Percentiles rank a stretch among this genome's conserved stretches.
These are phyloP conservation scores for Leptinotarsa rubiginosa DNA, from an alignment of 2,888 invertebrate genomes.

Conservation along the genomic window DNA sequence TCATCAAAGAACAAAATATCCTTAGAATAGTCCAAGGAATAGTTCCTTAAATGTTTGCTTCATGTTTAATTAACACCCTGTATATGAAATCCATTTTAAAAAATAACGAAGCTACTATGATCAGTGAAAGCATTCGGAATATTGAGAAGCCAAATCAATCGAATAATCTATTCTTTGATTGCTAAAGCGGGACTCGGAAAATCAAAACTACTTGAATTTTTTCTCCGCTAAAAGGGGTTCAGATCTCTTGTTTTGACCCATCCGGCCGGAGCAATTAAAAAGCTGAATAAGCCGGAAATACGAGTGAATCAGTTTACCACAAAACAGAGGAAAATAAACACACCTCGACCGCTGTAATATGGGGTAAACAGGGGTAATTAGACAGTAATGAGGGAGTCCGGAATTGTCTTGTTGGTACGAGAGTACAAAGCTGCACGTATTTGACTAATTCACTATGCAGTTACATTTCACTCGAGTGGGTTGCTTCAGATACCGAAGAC, in stretches of 20 bases:
- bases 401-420: slow-evolving; percentile 15
- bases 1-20: too few relatives aligned
- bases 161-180: neutral
- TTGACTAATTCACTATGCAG: slow-evolving; percentile 18
- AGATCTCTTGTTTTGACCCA: neutral
- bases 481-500: slow-evolving; percentile 7
- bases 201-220: neutral
- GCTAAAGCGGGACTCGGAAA: neutral
- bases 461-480: slow-evolving; percentile 11
- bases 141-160: neutral
- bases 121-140: neutral
- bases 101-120: neutral
- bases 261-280: slow-evolving; percentile 35
- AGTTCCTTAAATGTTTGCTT: too few relatives aligned
- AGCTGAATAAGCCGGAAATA: slow-evolving; percentile 39
- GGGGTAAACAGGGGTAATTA: slow-evolving; percentile 17
- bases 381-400: slow-evolving; percentile 12
- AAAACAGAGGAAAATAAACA: slow-evolving; percentile 13
- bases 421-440: slow-evolving; percentile 21
- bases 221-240: neutral
- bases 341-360: slow-evolving; percentile 17
- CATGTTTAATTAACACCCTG: too few relatives aligned
- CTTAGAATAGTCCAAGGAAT: too few relatives aligned
- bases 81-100: neutral
- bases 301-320: slow-evolving; percentile 41